These are phyloP conservation scores for Aurelia coerulea DNA, from an alignment of 30 jellyfish, hydroid and myxozoan genomes.

Conservation along the genomic window DNA sequence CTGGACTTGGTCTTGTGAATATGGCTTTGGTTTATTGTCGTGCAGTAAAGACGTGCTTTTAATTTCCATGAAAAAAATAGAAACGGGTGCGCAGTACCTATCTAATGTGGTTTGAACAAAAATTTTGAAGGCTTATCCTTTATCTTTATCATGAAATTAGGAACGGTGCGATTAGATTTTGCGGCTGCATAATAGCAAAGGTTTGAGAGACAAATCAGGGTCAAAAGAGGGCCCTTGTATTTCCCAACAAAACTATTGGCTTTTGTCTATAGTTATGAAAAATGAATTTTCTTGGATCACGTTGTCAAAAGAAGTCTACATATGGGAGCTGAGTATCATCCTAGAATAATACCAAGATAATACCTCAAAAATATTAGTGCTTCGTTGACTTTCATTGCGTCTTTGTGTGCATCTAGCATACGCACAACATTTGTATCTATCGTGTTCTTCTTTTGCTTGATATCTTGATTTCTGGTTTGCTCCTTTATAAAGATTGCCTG, in stretches of 20 bases:
- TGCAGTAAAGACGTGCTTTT: neutral
- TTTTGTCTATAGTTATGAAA: neutral
- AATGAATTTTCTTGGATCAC: neutral
- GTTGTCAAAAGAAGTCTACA: neutral
- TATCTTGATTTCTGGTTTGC: neutral
- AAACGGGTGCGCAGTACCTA: neutral
- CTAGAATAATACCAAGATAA: neutral
- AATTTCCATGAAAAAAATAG: neutral
- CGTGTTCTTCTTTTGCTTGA: neutral
- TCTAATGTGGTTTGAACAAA: neutral
- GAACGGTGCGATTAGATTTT: no score
- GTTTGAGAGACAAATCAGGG: no score
- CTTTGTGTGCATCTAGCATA: neutral
- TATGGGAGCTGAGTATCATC: neutral
- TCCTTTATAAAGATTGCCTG: no score
- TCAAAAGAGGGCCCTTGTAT: neutral
- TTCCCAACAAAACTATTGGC: neutral
- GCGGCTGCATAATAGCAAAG: no score
- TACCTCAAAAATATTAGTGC: slow-evolving; percentile 1
- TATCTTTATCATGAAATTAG: no score
- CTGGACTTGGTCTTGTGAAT: neutral
- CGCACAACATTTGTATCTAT: neutral
- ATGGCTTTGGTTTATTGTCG: neutral
- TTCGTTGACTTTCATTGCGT: neutral
- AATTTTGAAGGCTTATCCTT: neutral